These are phyloP conservation scores for Macquaria ambigua DNA, from an alignment of 2,113 vertebrate species.

Conservation along the genomic window DNA sequence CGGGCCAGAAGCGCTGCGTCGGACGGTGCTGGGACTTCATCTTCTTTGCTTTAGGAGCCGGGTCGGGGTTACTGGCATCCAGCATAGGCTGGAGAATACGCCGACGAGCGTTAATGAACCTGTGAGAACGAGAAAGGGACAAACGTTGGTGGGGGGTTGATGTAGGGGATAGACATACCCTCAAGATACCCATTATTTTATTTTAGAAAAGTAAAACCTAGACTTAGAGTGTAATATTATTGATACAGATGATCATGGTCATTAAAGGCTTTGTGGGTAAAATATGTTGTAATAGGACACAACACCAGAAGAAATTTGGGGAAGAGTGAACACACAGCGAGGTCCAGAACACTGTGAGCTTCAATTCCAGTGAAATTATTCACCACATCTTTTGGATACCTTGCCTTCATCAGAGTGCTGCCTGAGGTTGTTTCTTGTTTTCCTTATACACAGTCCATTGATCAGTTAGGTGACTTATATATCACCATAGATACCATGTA, in stretches of 20 bases:
- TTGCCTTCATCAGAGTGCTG: too few relatives aligned
- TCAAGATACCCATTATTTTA: neutral
- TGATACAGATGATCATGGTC: neutral
- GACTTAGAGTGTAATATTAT: neutral
- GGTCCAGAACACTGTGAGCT: neutral
- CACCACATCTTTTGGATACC: neutral
- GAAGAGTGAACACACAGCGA: neutral
- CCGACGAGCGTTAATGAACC: slow-evolving; percentile 98
- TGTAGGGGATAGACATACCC: too few relatives aligned
- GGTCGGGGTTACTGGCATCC: slow-evolving; percentile 98
- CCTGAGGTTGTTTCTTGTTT: neutral
- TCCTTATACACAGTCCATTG: neutral
- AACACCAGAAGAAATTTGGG: neutral
- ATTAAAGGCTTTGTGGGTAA: neutral
- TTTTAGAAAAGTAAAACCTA: neutral
- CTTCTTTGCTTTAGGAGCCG: slow-evolving; percentile 98
- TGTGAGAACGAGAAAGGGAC: slow-evolving; percentile 47
- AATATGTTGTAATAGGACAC: neutral
- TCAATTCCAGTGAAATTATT: neutral
- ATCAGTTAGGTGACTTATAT: neutral
- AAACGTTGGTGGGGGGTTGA: neutral
- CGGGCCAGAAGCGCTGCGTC: slow-evolving; percentile 98
- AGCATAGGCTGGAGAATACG: slow-evolving; percentile 99
- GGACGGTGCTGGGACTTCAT: slow-evolving; percentile 99
- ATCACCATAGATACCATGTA: neutral